These are phyloP conservation scores for Antedon bifida DNA, from an alignment of 35 echinoderm and acorn worm genomes.

Conservation along the genomic window DNA sequence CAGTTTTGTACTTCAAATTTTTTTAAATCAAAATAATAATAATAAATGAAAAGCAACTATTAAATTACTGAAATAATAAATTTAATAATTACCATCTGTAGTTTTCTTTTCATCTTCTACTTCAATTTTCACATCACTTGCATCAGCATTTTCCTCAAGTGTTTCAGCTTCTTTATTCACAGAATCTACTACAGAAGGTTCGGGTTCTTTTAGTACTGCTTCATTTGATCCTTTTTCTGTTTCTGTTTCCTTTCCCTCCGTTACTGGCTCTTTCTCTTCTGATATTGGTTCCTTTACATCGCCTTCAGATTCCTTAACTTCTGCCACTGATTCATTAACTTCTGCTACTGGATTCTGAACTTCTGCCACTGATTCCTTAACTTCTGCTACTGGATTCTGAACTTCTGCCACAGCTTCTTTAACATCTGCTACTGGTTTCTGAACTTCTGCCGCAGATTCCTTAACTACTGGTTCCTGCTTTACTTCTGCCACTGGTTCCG, in stretches of 20 bases:
- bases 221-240: slow-evolving; percentile 20
- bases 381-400: no score
- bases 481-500: slow-evolving; percentile 3
- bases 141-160: slow-evolving; percentile 22
- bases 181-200: neutral
- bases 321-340: slow-evolving; percentile 8
- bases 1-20: no score
- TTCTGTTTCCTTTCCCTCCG: no score
- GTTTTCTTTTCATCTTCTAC: slow-evolving; percentile 2
- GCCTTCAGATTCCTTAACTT: no score
- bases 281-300: no score
- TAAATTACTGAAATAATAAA: no score
- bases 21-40: no score
- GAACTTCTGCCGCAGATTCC: no score
- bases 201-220: slow-evolving; percentile 1
- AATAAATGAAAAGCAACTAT: no score
- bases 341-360: no score
- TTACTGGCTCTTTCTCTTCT: slow-evolving; percentile 21
- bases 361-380: neutral
- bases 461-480: no score
- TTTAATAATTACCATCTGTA: neutral
- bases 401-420: neutral
- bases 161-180: slow-evolving; percentile 1
- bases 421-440: neutral
- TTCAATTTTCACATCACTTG: neutral